Evolutionary conservation across 2,888 invertebrate genomes (phyloP).

Genomic region (Cremastobaeus sp.): DNA sequence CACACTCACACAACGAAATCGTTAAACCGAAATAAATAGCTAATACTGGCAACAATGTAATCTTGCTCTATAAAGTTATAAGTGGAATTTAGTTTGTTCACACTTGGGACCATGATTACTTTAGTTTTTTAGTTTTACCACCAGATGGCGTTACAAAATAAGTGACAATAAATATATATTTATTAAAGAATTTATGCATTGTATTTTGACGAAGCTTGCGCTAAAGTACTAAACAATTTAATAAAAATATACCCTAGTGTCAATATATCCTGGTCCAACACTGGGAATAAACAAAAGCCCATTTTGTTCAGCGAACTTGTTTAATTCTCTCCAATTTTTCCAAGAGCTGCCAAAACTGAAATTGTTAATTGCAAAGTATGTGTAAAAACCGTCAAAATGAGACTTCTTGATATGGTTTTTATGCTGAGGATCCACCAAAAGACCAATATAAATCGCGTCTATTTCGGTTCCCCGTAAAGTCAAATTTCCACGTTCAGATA

Average conservation of each 20-base stretch:
- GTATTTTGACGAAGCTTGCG: too few species aligned
- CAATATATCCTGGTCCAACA: slow-evolving; percentile 85
- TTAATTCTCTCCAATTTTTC: slow-evolving; percentile 81
- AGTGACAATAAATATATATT: too few species aligned
- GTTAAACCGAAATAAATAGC: too few species aligned
- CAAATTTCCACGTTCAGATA: slow-evolving; percentile 77
- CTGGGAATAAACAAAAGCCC: slow-evolving; percentile 83
- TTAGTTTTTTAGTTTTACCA: too few species aligned
- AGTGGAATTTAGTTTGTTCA: too few species aligned
- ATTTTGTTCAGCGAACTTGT: slow-evolving; percentile 81
- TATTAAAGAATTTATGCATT: too few species aligned
- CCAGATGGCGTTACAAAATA: too few species aligned
- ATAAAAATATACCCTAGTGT: slow-evolving; percentile 79
- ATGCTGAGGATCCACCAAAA: slow-evolving; percentile 80
- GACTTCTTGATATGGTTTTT: slow-evolving; percentile 80
- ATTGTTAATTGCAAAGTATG: slow-evolving; percentile 83
- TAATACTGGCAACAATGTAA: too few species aligned
- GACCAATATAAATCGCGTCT: slow-evolving; percentile 82
- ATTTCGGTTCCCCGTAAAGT: slow-evolving; percentile 80
- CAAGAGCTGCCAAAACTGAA: slow-evolving; percentile 83
- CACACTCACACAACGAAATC: too few species aligned
- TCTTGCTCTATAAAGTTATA: too few species aligned
- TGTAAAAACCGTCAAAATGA: slow-evolving; percentile 83
- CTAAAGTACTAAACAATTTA: too few species aligned
- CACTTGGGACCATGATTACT: too few species aligned